These are phyloP conservation scores for Acanthacorydalis orientalis DNA, from an alignment of 2,888 invertebrate species.

Conservation along the genomic window DNA sequence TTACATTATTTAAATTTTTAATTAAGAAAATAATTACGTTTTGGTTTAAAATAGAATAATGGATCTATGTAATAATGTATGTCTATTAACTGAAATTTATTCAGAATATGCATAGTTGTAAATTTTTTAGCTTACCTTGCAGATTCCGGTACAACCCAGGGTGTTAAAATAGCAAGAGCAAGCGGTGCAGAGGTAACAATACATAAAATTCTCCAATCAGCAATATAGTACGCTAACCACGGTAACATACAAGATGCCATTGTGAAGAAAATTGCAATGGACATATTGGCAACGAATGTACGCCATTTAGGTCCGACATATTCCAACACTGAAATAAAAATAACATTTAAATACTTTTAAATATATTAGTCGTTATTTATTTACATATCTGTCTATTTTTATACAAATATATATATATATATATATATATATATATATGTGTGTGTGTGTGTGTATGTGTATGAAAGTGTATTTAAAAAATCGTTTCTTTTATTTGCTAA, in stretches of 20 bases:
- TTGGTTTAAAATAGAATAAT: no score
- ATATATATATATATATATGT: no score
- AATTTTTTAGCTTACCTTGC: slow-evolving; percentile 41
- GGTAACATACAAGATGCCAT: slow-evolving; percentile 62
- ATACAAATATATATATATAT: no score
- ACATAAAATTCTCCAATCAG: slow-evolving; percentile 65
- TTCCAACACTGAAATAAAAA: slow-evolving; percentile 49
- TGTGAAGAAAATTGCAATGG: slow-evolving; percentile 77
- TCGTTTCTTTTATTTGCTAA: no score
- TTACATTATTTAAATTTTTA: no score
- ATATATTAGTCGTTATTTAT: no score
- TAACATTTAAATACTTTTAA: slow-evolving; percentile 6
- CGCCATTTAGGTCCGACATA: slow-evolving; percentile 83
- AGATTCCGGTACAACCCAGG: slow-evolving; percentile 68
- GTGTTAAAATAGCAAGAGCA: slow-evolving; percentile 49
- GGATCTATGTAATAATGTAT: no score
- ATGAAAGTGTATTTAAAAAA: no score
- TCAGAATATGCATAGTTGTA: background rate
- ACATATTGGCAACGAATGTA: slow-evolving; percentile 82
- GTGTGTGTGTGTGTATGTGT: no score
- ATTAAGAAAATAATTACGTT: no score
- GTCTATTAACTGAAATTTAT: no score
- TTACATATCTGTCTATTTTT: no score
- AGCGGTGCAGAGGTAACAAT: slow-evolving; percentile 66
- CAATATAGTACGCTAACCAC: slow-evolving; percentile 68